Base-by-base conservation (phyloP, 2,113 vertebrate species). In the Micronycteris hirsuta region DNA sequence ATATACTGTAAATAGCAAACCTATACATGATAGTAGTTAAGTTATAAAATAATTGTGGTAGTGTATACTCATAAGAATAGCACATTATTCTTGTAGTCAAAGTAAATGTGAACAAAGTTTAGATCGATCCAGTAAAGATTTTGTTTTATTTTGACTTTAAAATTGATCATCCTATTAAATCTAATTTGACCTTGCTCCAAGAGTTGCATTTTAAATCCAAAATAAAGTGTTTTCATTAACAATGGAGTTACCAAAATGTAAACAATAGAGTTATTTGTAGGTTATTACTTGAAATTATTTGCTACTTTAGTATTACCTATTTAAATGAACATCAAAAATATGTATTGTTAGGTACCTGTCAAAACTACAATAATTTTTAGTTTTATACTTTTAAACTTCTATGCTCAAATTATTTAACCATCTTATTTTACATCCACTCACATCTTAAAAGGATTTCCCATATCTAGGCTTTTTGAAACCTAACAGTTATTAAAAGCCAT, bases 71-170 rank as follows among this genome's bases (percentile, higher is more conserved):
- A 74, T 36, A n/a, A 94, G 33, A 76, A 26, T 2, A 94, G 71
- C 22, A 54, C 14, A 71, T 43, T 63, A 74, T 58, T 56, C 36
- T 61, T 71, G 28, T 13, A 7, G 47, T 61, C 43, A 61, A 67
- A 80, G 33, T 83, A 93, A 83, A 71, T 31, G 33, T 92, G 45
- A 77, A 14, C 52, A 85, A 65, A 19, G 41, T 86, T 86, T 81
- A 2, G n/a, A 54, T 84, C 13, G 86, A 33, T n/a, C 15, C 20
- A 86, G 52, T 80, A 43, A 33, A 31, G 61, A 43, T 73, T 54
- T 45, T 68, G 67, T 68, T 96, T 71, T 38, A 71, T 45, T 90
- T 86, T 89, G 47, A 80, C 14, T 87, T 82, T 92, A 83, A 74
- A 92, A 73, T 24, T 92, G 41, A 61, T 89, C 16, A 71, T 70